Percentiles rank a stretch among this genome's conserved stretches.
Evolutionary conservation across 2,888 invertebrate genomes (phyloP).

Genomic region (Erebia aethiops): DNA sequence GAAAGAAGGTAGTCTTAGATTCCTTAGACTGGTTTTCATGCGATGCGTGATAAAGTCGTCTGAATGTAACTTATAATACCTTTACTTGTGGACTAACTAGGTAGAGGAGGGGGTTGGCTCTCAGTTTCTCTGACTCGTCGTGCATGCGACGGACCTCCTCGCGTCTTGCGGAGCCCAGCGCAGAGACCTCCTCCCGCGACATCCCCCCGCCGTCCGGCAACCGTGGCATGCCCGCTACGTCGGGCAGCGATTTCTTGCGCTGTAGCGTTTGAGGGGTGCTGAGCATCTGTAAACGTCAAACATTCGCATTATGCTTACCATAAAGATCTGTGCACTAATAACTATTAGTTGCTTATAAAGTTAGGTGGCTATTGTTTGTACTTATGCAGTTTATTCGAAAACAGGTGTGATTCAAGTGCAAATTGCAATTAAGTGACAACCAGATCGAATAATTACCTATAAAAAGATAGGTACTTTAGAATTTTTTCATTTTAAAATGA

Average conservation of each 20-base stretch:
- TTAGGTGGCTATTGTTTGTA: neutral
- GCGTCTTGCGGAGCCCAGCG: slow-evolving; percentile 95
- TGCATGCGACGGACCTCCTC: slow-evolving; percentile 96
- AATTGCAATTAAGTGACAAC: neutral
- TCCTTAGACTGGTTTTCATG: too few species aligned
- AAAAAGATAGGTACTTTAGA: neutral
- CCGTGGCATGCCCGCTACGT: slow-evolving; percentile 93
- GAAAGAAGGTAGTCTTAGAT: too few species aligned
- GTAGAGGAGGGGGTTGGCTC: slow-evolving; percentile 97
- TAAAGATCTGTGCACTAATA: neutral
- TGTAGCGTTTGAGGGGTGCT: slow-evolving; percentile 91
- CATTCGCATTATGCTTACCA: too few species aligned
- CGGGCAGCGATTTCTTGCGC: slow-evolving; percentile 98
- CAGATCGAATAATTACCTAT: neutral
- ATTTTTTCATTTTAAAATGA: too few species aligned
- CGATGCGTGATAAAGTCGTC: too few species aligned
- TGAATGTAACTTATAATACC: slow-evolving; percentile 79
- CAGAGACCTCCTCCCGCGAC: slow-evolving; percentile 97
- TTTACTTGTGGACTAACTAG: slow-evolving; percentile 98
- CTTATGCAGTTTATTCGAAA: neutral
- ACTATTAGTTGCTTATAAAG: neutral
- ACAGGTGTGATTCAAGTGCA: neutral
- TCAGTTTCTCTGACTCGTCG: slow-evolving; percentile 95
- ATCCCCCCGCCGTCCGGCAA: slow-evolving; percentile 90
- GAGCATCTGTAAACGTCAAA: slow-evolving; percentile 83